These are phyloP conservation scores for Chymomyza costata DNA, from an alignment of 1,140 invertebrate species.

Conservation along the genomic window DNA sequence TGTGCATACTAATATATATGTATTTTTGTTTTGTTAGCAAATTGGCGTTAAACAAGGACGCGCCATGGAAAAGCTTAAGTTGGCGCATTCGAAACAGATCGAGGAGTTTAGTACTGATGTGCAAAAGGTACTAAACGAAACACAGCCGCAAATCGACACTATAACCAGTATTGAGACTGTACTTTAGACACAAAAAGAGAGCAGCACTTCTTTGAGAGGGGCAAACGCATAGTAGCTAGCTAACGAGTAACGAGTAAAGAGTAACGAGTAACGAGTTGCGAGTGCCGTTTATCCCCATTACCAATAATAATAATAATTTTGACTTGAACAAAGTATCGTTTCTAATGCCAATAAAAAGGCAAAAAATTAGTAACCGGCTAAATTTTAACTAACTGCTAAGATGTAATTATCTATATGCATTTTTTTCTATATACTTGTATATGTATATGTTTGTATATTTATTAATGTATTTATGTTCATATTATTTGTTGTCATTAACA, in stretches of 20 bases:
- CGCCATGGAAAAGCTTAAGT: slow-evolving; percentile 95
- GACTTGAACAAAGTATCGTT: slow-evolving; percentile 13
- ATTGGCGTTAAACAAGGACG: slow-evolving; percentile 92
- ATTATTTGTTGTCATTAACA: no score
- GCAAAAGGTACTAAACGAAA: slow-evolving; percentile 83
- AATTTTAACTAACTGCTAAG: slow-evolving; percentile 67
- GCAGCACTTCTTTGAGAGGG: no score
- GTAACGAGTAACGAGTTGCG: no score
- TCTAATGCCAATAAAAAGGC: slow-evolving; percentile 8
- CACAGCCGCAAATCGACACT: slow-evolving; percentile 59
- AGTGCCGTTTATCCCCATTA: slow-evolving; percentile 5
- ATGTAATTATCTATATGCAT: slow-evolving; percentile 65
- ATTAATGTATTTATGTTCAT: slow-evolving; percentile 15
- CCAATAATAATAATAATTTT: slow-evolving; percentile 7
- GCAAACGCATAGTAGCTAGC: no score
- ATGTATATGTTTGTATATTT: slow-evolving; percentile 36
- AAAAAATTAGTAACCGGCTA: no score
- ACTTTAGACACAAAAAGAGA: slow-evolving; percentile 62
- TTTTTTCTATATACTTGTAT: slow-evolving; percentile 36
- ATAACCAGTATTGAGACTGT: slow-evolving; percentile 75
- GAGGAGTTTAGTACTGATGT: slow-evolving; percentile 94
- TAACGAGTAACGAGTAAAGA: no score
- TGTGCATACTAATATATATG: neutral
- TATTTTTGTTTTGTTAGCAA: slow-evolving; percentile 75
- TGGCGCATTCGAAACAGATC: slow-evolving; percentile 93